Evolutionary conservation across 2,888 invertebrate genomes (phyloP), one percentile per base, ranked within the genome.

Genomic region (Ypsolopha scabrella): DNA sequence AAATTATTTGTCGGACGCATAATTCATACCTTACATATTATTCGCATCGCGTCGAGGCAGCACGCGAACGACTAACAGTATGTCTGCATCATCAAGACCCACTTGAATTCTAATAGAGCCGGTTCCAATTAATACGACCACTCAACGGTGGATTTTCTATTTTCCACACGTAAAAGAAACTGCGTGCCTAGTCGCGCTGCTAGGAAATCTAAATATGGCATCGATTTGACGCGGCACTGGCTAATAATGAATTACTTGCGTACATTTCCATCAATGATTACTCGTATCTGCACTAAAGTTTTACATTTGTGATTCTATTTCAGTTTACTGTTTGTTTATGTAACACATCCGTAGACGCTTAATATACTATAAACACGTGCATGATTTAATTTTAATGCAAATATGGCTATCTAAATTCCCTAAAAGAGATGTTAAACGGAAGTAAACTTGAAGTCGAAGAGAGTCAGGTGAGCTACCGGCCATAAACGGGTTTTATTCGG

Each of bases 91-190:
- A 68, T 58, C 67, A 61, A 71, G 71, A 72, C 64, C 67, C 74
- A 62, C 63, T 72, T 77, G 86, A 85, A 86, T 86, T 82, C 70
- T 83, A 85, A 85, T 80, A 62, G 39, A 46, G 70, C 68, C 64
- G 65, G 66, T 68, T 73, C 78, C 83, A 85, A 86, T 86, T 86
- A 86, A 78, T 77, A 77, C 72, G 68, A 65, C 80, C 85, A 85
- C 70, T 83, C 80, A 85, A 85, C 86, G 77, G 79, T 86, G 80
- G 75, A 83, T 81, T 86, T 86, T 86, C 86, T 85, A 86, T 86
- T 86, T 85, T 83, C 81, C 71, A 80, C 83, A 83, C 82, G 85
- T 83, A 85, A 85, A 85, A 83, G 86, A 85, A 86, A 86, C 76
- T 69, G 75, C 78, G 75, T 75, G 71, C 75, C 78, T 62, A 61